These are phyloP conservation scores for Chiroxiphia lanceolata DNA, from an alignment of 2,797 vertebrate species.

Conservation along the genomic window DNA sequence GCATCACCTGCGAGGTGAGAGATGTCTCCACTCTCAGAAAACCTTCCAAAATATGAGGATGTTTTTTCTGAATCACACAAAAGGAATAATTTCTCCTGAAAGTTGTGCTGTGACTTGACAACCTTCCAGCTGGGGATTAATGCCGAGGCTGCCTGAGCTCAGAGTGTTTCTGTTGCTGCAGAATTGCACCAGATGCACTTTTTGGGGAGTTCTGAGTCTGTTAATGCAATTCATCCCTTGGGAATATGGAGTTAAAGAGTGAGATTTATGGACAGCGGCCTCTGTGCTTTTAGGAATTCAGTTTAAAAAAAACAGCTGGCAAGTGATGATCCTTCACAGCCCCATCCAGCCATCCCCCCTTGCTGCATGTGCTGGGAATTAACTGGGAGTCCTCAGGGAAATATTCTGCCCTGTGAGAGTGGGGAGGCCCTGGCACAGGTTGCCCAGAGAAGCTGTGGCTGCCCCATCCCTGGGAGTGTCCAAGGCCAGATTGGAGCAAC, in stretches of 20 bases:
- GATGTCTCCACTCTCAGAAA: neutral
- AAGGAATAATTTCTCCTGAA: neutral
- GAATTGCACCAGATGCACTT: neutral
- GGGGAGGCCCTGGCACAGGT: neutral
- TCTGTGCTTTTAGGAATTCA: neutral
- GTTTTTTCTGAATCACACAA: neutral
- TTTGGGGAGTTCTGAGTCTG: neutral
- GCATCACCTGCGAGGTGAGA: rapidly evolving
- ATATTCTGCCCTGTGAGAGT: neutral
- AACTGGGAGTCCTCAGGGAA: neutral
- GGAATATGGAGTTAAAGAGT: neutral
- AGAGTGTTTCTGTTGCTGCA: neutral
- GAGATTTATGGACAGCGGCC: neutral
- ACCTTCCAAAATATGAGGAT: neutral
- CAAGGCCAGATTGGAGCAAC: neutral
- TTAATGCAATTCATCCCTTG: neutral
- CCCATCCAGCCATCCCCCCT: neutral
- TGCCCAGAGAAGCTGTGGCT: neutral
- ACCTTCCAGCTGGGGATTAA: neutral
- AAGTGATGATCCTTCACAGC: neutral
- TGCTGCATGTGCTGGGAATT: neutral
- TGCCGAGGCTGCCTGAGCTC: neutral
- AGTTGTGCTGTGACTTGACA: neutral
- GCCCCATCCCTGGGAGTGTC: neutral
- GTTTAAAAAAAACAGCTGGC: neutral